Evolutionary conservation across 2,113 vertebrate species (phyloP), one percentile per base, ranked within the genome.

Genomic region (Heptranchias perlo): DNA sequence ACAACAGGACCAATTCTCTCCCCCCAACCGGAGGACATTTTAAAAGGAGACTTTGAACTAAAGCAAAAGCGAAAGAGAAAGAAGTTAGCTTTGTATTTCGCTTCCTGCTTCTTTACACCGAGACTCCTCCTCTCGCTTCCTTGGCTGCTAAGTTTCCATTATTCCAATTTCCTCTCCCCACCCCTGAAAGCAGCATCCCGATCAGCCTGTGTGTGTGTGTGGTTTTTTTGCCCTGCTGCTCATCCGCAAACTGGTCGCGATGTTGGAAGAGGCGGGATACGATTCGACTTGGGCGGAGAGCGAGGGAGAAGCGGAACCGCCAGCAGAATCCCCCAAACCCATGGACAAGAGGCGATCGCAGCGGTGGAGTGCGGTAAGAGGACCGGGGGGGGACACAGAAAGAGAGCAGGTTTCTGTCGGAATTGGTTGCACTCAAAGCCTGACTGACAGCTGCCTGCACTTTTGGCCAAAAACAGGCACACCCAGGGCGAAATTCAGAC

Each of bases 131-230:
- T 14, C 21, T 35, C 16, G 1, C n/a, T 23, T 23, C 13, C 47
- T 44, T 1, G 62, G 3, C 25, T 25, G n/a, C 13, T 28, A 64
- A 73, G 47, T 95, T 67, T 65, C 39, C 6, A 61, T 67, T 44
- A 44, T 64, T 65, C n/a, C 31, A 35, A 67, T 39, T 10, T 64
- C 91, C 25, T 97, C 96, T 97, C 96, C 96, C 96, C 97, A 73
- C 91, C 95, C 96, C 97, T 97, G 47, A 97, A 97, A 84, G 96
- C 96, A 21, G 96, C 96, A 67, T 97, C 96, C 78, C 97, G 98
- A 96, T n/a, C n/a, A 97, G 97, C 97, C 1, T 96, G 98, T 96
- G 98, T 98, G 96, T 54, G 97, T 96, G 69, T 23, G 69, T 62
- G 78, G 91, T 65, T 96, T 44, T n/a, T 73, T 14, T 0, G n/a